These are phyloP conservation scores for Drosophila ogumai DNA, from an alignment of 1,140 invertebrate species.

Conservation along the genomic window DNA sequence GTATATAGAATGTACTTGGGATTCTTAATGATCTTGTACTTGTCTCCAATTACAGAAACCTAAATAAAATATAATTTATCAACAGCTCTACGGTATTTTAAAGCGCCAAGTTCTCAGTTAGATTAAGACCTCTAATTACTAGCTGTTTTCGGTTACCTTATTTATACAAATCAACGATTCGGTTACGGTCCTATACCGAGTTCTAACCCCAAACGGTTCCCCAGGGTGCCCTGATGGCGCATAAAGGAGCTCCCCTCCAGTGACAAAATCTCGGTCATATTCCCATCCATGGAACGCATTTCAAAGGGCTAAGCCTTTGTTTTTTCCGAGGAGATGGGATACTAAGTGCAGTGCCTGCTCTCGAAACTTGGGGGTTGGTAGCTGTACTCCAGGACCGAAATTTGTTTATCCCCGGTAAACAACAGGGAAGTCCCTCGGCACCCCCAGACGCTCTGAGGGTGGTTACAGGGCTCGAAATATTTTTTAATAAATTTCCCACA, in stretches of 20 bases:
- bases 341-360: conserved; percentile 60
- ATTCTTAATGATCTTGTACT: too few species aligned
- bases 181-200: background rate
- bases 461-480: conserved; percentile 42
- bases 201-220: conserved; percentile 46
- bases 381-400: conserved; percentile 40
- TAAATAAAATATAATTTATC: too few species aligned
- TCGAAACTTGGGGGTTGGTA: conserved; percentile 54
- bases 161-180: conserved; percentile 43
- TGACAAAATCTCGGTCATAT: conserved; percentile 57
- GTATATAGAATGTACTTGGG: too few species aligned
- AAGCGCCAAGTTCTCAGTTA: background rate
- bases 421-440: conserved; percentile 28
- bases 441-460: conserved; percentile 23
- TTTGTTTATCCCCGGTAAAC: conserved; percentile 73
- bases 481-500: conserved; percentile 75
- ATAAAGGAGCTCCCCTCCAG: conserved; percentile 25
- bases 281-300: conserved; percentile 34
- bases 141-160: conserved; percentile 33
- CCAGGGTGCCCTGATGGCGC: conserved; percentile 53
- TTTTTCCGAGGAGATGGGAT: conserved; percentile 6
- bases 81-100: background rate
- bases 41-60: background rate
- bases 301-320: conserved; percentile 35
- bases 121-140: conserved; percentile 33